Conservation (phyloP, 2,888 invertebrate species). For the Polylopha cassiicola region DNA sequence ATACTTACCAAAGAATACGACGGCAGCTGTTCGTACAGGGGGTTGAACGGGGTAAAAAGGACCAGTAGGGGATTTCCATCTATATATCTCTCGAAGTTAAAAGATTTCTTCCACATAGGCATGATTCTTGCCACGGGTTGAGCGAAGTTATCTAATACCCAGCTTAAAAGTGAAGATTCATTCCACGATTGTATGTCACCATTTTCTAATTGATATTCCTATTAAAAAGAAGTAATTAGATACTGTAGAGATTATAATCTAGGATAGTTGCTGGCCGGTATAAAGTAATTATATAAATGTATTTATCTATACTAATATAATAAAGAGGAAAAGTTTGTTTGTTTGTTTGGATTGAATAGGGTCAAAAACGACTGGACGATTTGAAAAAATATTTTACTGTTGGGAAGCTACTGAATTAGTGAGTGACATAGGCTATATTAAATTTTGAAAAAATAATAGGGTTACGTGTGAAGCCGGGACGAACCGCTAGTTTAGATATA, state of each 20-base stretch:
- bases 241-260: conserved; percentile 1
- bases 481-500: too few species aligned
- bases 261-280: too few species aligned
- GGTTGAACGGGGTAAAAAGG: conserved; percentile 87
- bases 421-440: too few species aligned
- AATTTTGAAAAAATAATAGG: too few species aligned
- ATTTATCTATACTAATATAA: too few species aligned
- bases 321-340: too few species aligned
- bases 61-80: conserved; percentile 84
- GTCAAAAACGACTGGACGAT: too few species aligned
- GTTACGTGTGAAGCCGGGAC: too few species aligned
- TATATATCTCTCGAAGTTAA: conserved; percentile 80
- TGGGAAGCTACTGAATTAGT: too few species aligned
- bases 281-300: too few species aligned
- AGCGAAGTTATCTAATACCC: conserved; percentile 79
- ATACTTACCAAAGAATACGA: conserved; percentile 82
- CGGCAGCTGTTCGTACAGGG: conserved; percentile 80
- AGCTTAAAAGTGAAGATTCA: conserved; percentile 66
- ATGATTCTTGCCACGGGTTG: conserved; percentile 82
- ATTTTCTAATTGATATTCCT: conserved; percentile 74
- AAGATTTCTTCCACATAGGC: conserved; percentile 84
- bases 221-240: conserved; percentile 24
- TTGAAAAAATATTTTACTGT: too few species aligned
- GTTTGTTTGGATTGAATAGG: too few species aligned
- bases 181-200: conserved; percentile 48